Evolutionary conservation across 2,888 invertebrate species (phyloP).

Genomic region (Agapostemon virescens): DNA sequence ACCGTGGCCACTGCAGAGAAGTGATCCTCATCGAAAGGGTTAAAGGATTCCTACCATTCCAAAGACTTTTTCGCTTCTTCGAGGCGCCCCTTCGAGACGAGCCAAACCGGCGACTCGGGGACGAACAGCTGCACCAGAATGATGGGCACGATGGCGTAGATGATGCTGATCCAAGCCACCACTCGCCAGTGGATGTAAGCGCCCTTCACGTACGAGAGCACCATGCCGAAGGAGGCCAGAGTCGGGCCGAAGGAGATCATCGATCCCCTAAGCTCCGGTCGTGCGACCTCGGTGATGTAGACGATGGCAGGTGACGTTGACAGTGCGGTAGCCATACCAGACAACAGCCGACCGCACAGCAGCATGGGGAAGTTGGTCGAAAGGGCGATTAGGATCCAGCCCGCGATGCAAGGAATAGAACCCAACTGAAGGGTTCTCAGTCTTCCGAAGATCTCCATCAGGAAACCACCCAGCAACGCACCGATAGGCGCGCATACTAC

Average conservation of each 20-base stretch:
- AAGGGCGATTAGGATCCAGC: constrained; percentile 83
- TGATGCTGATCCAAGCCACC: constrained; percentile 82
- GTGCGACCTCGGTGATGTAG: constrained; percentile 84
- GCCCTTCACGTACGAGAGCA: constrained; percentile 82
- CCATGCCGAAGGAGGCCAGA: constrained; percentile 84
- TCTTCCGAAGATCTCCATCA: constrained; percentile 83
- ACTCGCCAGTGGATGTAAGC: constrained; percentile 82
- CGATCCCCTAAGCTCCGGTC: constrained; percentile 84
- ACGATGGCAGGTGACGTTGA: constrained; percentile 84
- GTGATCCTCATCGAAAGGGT: too few relatives aligned
- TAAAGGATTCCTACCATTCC: constrained; percentile 77
- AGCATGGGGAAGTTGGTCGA: constrained; percentile 82
- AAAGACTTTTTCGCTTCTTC: constrained; percentile 82
- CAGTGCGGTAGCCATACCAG: constrained; percentile 83
- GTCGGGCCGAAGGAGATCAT: constrained; percentile 83
- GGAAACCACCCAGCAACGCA: constrained; percentile 81
- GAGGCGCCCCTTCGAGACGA: constrained; percentile 82
- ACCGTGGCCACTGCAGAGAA: too few relatives aligned
- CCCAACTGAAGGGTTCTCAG: constrained; percentile 83
- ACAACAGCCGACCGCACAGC: constrained; percentile 81
- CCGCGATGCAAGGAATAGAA: constrained; percentile 82
- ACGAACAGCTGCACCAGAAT: constrained; percentile 81
- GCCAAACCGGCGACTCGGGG: constrained; percentile 84
- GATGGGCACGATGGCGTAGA: constrained; percentile 82
- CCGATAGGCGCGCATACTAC: constrained; percentile 83